A percentile compares a stretch with the other conserved stretches of the same genome.
Evolutionary conservation across 2,797 vertebrate species (phyloP).

Genomic region (Percopsis omiscomaycus): DNA sequence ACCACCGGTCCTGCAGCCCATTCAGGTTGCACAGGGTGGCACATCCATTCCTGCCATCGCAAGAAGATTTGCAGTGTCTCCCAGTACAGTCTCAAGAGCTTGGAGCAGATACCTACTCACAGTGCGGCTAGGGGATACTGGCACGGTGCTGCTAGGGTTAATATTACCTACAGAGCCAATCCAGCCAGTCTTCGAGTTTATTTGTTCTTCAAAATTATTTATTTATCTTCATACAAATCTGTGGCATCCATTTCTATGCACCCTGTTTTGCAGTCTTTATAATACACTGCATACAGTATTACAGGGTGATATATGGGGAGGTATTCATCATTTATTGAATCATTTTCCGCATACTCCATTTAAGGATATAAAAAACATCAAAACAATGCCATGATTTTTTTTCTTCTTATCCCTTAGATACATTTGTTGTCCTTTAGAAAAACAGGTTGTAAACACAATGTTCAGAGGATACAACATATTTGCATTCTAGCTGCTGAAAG

Average conservation of each 20-base stretch:
- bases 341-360: neutral
- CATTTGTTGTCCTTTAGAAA: slow-evolving; percentile 18
- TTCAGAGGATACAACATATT: slow-evolving; percentile 48
- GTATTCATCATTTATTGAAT: neutral
- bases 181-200: neutral
- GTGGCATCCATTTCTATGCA: neutral
- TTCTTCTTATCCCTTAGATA: slow-evolving; percentile 15
- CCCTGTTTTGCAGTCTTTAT: neutral
- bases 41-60: too few species aligned
- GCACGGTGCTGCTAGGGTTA: neutral
- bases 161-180: neutral
- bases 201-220: slow-evolving; percentile 3
- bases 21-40: too few species aligned
- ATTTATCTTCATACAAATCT: neutral
- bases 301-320: slow-evolving; percentile 1
- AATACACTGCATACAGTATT: neutral
- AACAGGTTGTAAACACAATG: slow-evolving; percentile 36
- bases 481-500: slow-evolving; percentile 28
- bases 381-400: too few species aligned
- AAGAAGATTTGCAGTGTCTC: too few species aligned
- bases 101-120: neutral
- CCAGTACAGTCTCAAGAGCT: neutral
- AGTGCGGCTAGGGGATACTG: too few species aligned
- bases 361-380: neutral
- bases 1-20: too few species aligned